Conservation (phyloP, 2,888 invertebrate genomes). For the Polia nebulosa region DNA sequence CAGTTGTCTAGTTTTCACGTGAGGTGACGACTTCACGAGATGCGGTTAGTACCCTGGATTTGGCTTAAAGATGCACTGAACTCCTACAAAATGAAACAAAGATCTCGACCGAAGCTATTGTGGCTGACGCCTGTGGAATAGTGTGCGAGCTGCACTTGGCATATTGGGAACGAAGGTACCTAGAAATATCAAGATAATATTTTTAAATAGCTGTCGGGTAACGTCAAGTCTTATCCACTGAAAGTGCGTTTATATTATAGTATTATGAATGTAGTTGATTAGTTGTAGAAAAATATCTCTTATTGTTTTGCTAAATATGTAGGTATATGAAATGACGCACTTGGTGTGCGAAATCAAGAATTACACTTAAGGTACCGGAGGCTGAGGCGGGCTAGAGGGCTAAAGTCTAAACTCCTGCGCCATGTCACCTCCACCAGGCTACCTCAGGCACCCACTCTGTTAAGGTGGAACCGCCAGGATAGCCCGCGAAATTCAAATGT, state of each 20-base stretch:
- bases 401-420: background rate
- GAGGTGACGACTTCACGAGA: background rate
- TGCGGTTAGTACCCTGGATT: background rate
- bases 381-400: background rate
- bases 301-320: background rate
- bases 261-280: background rate
- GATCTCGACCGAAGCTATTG: background rate
- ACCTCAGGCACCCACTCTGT: background rate
- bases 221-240: background rate
- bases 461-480: background rate
- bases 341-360: background rate
- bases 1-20: background rate
- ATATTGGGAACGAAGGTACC: background rate
- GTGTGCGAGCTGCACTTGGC: background rate
- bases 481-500: background rate
- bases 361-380: background rate
- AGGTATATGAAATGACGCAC: background rate
- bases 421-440: too few relatives aligned
- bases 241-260: slow-evolving; percentile 1
- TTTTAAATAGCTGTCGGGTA: background rate
- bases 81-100: background rate
- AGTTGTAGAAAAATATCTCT: slow-evolving; percentile 5
- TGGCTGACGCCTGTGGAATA: background rate
- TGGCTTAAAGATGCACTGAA: background rate
- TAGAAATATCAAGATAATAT: background rate